Evolutionary conservation across 2,113 vertebrate genomes (phyloP).

Genomic region (Nothoprocta perdicaria): DNA sequence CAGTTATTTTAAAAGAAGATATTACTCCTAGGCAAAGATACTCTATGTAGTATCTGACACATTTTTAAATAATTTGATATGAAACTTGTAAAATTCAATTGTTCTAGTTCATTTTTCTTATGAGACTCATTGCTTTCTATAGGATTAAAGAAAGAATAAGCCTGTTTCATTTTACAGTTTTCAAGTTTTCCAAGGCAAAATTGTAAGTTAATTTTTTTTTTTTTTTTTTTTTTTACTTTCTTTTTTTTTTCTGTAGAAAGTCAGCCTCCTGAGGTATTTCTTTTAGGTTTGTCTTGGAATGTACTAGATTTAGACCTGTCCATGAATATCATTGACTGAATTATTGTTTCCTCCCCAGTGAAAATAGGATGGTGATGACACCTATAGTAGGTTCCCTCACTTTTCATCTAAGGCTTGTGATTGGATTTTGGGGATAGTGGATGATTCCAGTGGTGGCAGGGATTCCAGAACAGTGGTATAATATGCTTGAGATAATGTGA

Average conservation of each 20-base stretch:
- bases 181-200: neutral
- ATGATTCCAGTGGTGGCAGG: neutral
- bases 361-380: neutral
- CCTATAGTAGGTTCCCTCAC: neutral
- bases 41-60: neutral
- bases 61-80: neutral
- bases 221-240: too few relatives aligned
- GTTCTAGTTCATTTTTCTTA: neutral
- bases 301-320: neutral
- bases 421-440: neutral
- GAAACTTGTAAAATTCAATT: neutral
- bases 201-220: too few relatives aligned
- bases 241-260: too few relatives aligned
- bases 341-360: neutral
- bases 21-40: neutral
- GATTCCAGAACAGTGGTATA: neutral
- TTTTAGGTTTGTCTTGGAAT: neutral
- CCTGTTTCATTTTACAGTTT: neutral
- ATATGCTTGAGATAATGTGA: neutral
- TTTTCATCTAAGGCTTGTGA: neutral
- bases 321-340: neutral
- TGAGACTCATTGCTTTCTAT: neutral
- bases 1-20: neutral
- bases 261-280: neutral
- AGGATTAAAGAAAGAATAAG: neutral